These are phyloP conservation scores for Triplophysa tibetana DNA, from an alignment of 2,113 vertebrate genomes.

Conservation along the genomic window DNA sequence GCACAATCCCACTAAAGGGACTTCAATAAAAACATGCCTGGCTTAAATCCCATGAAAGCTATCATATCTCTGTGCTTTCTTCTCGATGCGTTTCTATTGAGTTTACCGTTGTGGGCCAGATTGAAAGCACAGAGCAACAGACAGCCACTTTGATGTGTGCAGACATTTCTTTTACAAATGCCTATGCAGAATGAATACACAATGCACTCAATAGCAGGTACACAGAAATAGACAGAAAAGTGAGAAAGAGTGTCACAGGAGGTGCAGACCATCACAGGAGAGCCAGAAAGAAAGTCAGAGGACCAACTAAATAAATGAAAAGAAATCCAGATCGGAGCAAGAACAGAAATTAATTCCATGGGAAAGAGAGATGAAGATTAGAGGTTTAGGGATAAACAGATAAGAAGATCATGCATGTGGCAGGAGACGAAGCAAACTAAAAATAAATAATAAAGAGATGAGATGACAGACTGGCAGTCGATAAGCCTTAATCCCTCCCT, in stretches of 20 bases:
- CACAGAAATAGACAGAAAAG: slow-evolving; percentile 27
- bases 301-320: neutral
- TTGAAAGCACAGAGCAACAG: slow-evolving; percentile 26
- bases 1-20: slow-evolving; percentile 32
- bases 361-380: slow-evolving; percentile 49
- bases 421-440: slow-evolving; percentile 58
- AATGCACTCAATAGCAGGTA: slow-evolving; percentile 35
- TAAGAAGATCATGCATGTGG: slow-evolving; percentile 58
- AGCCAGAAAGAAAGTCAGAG: slow-evolving; percentile 19
- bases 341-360: slow-evolving; percentile 56
- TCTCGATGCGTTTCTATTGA: slow-evolving; percentile 12
- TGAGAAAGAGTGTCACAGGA: neutral
- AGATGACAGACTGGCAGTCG: slow-evolving; percentile 56
- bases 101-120: slow-evolving; percentile 21
- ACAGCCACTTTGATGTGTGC: slow-evolving; percentile 37
- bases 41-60: slow-evolving; percentile 22
- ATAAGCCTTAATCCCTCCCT: slow-evolving; percentile 58
- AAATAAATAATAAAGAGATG: slow-evolving; percentile 51
- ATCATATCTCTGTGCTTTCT: slow-evolving; percentile 21
- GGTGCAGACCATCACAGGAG: neutral
- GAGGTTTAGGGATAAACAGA: slow-evolving; percentile 65
- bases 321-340: slow-evolving; percentile 62
- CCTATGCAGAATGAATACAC: slow-evolving; percentile 47
- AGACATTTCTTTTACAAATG: slow-evolving; percentile 50
- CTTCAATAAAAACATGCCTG: slow-evolving; percentile 39